Base-by-base conservation (phyloP, 2,797 vertebrate genomes). In the Macropus fuliginosus region DNA sequence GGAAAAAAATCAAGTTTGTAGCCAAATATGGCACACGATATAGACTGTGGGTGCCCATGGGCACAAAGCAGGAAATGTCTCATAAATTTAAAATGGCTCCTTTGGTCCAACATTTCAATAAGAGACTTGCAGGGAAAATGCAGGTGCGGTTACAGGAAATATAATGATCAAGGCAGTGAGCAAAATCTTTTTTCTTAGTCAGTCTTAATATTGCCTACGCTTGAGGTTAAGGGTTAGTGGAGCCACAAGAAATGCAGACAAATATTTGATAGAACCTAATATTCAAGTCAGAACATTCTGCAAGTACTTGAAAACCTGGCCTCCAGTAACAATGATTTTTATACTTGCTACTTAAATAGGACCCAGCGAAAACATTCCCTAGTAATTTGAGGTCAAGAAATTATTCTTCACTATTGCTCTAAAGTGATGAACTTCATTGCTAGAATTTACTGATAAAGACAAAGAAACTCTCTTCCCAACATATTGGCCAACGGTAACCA, bases 81-180 rank as follows among this genome's bases (percentile, higher is more conserved):
- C 21, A 40, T 92, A 91, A 74, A 95, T 93, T 94, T 28, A 94
- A 66, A 95, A 91, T 31, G 62, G 24, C 55, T 11, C 46, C 62
- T 91, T n/a, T 54, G 55, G 62, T n/a, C 54, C 81, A 92, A 93
- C 52, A 54, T 46, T 94, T 92, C 90, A 74, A 57, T 56, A n/a
- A 94, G 62, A 90, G 52, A 92, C 54, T 81, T 92, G 34, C 54
- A 54, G 91, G 93, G n/a, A 94, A 59, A 40, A 50, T 18, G 8
- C 57, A 94, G 56, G 59, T 56, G 34, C 34, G 16, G 50, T n/a
- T 91, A 5, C 24, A 92, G 40, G 18, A 91, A 55, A 55, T 54
- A 90, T 31, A 46, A 34, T 34, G 94, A 92, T 94, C 57, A 90
- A 50, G 0, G 40, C 14, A 40, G 54, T 1, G 40, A 54, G 16